Base-by-base conservation (phyloP, 1,140 invertebrate species). In the Scaptodrosophila lebanonensis region DNA sequence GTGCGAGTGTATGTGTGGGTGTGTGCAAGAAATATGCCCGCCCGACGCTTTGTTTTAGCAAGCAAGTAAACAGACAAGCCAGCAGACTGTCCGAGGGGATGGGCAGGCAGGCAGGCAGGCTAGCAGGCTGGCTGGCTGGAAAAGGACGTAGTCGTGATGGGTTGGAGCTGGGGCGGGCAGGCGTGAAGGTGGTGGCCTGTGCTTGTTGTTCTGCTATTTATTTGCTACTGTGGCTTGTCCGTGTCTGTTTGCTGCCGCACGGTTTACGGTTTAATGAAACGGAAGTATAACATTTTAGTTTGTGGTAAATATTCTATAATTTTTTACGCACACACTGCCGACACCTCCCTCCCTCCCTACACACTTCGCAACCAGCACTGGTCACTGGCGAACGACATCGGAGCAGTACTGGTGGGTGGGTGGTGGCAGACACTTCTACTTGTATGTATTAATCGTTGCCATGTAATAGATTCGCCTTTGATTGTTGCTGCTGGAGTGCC, bases 191-290 rank as follows among this genome's bases (percentile, higher is more conserved):
- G n/a, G n/a, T n/a, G n/a, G n/a, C n/a, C n/a, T n/a, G n/a, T n/a
- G 38, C 48, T 57, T 51, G 61, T 58, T 69, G 66, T 69, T 59
- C 66, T 66, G 59, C 66, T 69, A 69, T 69, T 67, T 73, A 54
- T 57, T 76, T 66, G 56, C 56, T 44, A 8, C 22, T 25, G n/a
- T n/a, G n/a, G n/a, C 3, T 25, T 25, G 22, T 25, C 8, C 3
- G 3, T 25, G 22, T 25, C 8, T 8, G 22, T 5, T 33, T 33
- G 36, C 39, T 38, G 71, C 71, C 66, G 64, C 66, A 56, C 58
- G 66, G 56, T 77, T 77, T 58, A 54, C 72, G 70, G 72, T 71
- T 77, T 76, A 76, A 76, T 76, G 72, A 76, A 76, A 76, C 72
- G 72, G 66, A 77, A 77, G 53, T 71, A 76, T 66, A 66, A 76